Conservation (phyloP, 2,888 invertebrate genomes). For the Machimus rusticus region DNA sequence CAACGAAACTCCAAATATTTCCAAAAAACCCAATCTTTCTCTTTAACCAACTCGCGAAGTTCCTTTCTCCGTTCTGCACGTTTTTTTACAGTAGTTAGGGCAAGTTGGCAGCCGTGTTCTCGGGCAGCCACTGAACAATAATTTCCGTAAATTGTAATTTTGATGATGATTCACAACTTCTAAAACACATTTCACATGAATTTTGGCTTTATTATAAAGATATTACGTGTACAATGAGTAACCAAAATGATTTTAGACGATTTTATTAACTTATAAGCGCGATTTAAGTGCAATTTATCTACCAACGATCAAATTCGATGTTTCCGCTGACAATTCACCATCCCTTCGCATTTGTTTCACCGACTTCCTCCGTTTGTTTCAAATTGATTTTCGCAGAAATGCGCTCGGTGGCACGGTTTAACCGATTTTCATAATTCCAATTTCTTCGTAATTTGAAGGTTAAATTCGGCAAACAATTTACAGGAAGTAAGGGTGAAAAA, state of each 20-base stretch:
- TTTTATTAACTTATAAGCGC: background rate
- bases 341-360: background rate
- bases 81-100: background rate
- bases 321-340: background rate
- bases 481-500: background rate
- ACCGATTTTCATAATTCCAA: background rate
- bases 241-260: background rate
- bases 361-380: background rate
- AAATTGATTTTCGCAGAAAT: background rate
- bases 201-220: background rate
- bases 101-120: background rate
- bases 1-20: background rate
- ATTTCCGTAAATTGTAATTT: background rate
- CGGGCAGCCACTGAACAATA: background rate
- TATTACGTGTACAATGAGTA: background rate
- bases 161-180: background rate
- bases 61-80: conserved; percentile 27
- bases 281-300: background rate
- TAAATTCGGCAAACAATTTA: background rate
- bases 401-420: background rate
- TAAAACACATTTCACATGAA: background rate
- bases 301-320: background rate
- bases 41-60: conserved; percentile 19
- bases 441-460: background rate
- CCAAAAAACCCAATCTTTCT: background rate